Evolutionary conservation across 2,113 vertebrate genomes (phyloP).

Genomic region (Phodopus roborovskii): DNA sequence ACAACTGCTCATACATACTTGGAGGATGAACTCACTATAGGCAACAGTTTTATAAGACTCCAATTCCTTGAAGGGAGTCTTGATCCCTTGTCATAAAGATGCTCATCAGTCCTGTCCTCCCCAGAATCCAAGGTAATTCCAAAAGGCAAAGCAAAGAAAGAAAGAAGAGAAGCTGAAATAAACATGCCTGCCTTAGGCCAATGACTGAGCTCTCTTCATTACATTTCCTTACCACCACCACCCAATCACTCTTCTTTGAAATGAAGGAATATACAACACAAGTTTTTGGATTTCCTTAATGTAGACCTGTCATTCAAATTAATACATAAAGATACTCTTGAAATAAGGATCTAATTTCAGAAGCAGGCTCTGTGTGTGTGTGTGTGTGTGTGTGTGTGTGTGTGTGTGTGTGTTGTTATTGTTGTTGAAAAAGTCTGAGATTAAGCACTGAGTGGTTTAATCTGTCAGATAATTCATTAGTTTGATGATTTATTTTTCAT

Average conservation of each 20-base stretch:
- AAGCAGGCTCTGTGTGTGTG: background rate
- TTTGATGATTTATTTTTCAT: background rate
- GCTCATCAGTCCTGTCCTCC: background rate
- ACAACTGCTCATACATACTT: background rate
- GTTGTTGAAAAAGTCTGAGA: background rate
- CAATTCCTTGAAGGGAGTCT: background rate
- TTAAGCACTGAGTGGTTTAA: background rate
- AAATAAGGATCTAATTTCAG: background rate
- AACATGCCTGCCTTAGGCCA: background rate
- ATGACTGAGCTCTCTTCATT: background rate
- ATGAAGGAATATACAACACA: background rate
- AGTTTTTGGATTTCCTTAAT: slow-evolving; percentile 8
- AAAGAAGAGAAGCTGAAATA: background rate
- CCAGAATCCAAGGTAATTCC: background rate
- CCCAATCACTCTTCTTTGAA: background rate
- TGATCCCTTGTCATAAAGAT: background rate
- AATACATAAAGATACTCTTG: background rate
- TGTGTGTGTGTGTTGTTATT: too few species aligned
- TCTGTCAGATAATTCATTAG: background rate
- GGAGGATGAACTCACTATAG: background rate
- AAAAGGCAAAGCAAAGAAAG: background rate
- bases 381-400: too few species aligned
- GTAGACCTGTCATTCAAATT: background rate
- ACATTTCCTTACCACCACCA: background rate
- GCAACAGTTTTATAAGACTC: background rate